These are phyloP conservation scores for Phylloscopus whistleri DNA, from an alignment of 2,113 vertebrate genomes.

Conservation along the genomic window DNA sequence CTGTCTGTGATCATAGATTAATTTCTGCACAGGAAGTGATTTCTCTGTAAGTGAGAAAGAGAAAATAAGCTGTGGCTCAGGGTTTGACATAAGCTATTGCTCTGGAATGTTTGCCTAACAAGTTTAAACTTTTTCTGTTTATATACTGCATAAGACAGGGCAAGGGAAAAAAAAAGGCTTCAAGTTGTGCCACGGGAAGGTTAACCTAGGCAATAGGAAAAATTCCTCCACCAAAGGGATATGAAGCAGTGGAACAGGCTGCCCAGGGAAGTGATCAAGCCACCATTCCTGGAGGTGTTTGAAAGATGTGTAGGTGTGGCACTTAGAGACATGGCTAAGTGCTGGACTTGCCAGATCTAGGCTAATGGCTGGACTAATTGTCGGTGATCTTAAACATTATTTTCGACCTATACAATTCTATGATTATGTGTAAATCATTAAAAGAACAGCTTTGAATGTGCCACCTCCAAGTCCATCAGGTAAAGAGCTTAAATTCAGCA, in stretches of 20 bases:
- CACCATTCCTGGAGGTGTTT: not conserved
- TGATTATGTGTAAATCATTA: not conserved
- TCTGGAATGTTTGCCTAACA: not conserved
- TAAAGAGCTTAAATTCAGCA: not conserved
- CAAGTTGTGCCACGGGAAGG: not conserved
- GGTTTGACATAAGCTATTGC: not conserved
- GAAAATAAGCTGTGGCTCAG: not conserved
- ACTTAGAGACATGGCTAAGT: not conserved
- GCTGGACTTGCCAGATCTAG: not conserved
- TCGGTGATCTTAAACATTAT: not conserved
- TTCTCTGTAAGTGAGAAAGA: not conserved
- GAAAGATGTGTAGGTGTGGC: not conserved
- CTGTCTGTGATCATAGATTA: not conserved
- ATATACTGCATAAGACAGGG: not conserved
- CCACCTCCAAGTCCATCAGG: accelerated
- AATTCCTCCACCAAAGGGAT: not conserved
- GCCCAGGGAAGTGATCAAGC: not conserved
- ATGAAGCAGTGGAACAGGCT: not conserved
- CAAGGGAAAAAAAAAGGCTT: not conserved
- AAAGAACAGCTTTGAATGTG: not conserved
- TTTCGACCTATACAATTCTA: not conserved
- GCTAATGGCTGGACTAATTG: not conserved
- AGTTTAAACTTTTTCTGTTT: not conserved
- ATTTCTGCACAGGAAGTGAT: not conserved
- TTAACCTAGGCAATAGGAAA: not conserved